Percentiles rank a stretch among this genome's conserved stretches.
Evolutionary conservation across 2,888 invertebrate species (phyloP).

Genomic region (Scelioninae gen. 2): DNA sequence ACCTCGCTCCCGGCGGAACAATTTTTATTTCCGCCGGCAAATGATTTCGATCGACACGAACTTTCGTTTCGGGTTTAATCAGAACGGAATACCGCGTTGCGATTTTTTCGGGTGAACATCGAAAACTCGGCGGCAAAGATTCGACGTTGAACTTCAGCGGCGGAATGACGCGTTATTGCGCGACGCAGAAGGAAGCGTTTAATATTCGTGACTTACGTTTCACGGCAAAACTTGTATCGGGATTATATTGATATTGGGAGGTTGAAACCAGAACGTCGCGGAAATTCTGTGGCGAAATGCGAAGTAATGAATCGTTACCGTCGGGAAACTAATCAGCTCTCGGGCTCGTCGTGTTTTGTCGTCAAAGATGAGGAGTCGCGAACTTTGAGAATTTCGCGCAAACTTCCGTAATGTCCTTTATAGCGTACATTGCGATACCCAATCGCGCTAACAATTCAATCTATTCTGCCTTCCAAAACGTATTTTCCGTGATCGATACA

Average conservation of each 20-base stretch:
- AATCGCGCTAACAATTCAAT: constrained; percentile 39
- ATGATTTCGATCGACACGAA: too few species aligned
- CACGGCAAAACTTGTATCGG: constrained; percentile 42
- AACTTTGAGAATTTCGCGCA: constrained; percentile 51
- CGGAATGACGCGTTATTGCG: constrained; percentile 3
- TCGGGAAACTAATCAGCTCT: constrained; percentile 60
- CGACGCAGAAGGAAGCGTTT: constrained; percentile 19
- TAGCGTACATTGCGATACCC: constrained; percentile 33
- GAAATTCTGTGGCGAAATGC: constrained; percentile 52
- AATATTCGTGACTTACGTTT: constrained; percentile 37
- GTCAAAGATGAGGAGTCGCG: constrained; percentile 35
- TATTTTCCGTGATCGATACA: constrained; percentile 15
- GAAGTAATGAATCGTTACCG: constrained; percentile 61
- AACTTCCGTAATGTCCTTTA: constrained; percentile 50
- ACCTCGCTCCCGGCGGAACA: too few species aligned
- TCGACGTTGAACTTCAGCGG: constrained; percentile 4
- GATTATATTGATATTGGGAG: constrained; percentile 45
- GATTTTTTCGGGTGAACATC: too few species aligned
- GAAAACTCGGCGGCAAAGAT: too few species aligned
- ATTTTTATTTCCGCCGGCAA: too few species aligned
- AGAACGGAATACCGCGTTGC: too few species aligned
- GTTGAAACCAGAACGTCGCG: constrained; percentile 34
- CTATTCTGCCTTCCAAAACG: constrained; percentile 49
- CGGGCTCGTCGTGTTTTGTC: constrained; percentile 54
- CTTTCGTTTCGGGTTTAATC: too few species aligned